Evolutionary conservation across 2,888 invertebrate species (phyloP), one percentile per base, ranked within the genome.

Genomic region (Steromphala cineraria): DNA sequence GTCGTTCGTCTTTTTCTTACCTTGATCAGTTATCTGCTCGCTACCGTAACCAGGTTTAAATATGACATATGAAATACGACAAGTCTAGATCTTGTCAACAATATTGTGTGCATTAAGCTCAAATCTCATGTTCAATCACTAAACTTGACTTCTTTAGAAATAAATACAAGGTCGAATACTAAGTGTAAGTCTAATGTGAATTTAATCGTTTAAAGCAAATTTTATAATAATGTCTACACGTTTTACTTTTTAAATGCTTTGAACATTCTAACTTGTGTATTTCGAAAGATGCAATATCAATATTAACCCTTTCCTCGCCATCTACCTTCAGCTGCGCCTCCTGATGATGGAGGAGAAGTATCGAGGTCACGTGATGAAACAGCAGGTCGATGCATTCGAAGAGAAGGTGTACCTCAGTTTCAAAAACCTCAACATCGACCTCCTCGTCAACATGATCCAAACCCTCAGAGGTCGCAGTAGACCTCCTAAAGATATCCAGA

Each of bases 341-440:
- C 76, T 90, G 56, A 87, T 86, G 7, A 75, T 88, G 77, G 90
- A 89, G 10, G 89, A 89, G 56, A 88, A 84, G 67, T 87, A 88
- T 40, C 77, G 90, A 75, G 89, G 89, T 81, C 84, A 87, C 28
- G 80, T 89, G 28, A 84, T 90, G 79, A 86, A 87, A 67, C 85
- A 89, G n/a, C 90, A 90, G 75, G 88, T 91, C 24, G 79, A 82
- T 52, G 84, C 88, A 7, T 90, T 91, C 74, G 88, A 90, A 55
- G 89, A 91, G 56, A 91, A 89, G 76, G 88, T 90, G 0, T 85
- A 88, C 55, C 80, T 83, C 5, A 89, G 88, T 36, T 85, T 86
- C 67, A 87, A 89, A 10, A 85, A 88, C 76, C 89, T 89, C 76
- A 87, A 86, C 55, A 88, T 89, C 1, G 88, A 89, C 31, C 75